These are phyloP conservation scores for Bimastos eiseni DNA, from an alignment of 2,888 invertebrate species.

Conservation along the genomic window DNA sequence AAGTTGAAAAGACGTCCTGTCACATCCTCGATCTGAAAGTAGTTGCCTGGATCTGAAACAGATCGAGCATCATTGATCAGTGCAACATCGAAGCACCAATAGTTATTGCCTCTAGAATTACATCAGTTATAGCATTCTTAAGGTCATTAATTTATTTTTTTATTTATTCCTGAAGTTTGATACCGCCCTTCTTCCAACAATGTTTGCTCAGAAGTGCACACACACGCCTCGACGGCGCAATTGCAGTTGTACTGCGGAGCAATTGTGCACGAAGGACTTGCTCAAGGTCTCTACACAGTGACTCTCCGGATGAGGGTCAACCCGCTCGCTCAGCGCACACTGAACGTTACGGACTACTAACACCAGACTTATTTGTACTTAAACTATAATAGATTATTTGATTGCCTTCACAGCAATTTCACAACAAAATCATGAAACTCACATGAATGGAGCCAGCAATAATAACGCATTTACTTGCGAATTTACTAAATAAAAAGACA, in stretches of 20 bases:
- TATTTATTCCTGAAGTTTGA: too few relatives aligned
- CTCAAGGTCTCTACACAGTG: too few relatives aligned
- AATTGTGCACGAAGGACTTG: too few relatives aligned
- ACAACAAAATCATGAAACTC: background rate
- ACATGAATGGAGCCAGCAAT: background rate
- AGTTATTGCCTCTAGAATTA: background rate
- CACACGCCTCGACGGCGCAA: too few relatives aligned
- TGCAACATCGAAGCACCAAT: background rate
- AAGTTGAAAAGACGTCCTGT: slow-evolving; percentile 29
- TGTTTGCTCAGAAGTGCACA: too few relatives aligned
- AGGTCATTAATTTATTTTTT: too few relatives aligned
- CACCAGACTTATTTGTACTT: background rate
- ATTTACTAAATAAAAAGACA: background rate
- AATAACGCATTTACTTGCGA: background rate
- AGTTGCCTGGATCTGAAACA: slow-evolving; percentile 20
- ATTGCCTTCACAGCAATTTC: background rate
- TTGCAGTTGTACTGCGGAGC: too few relatives aligned
- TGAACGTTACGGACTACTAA: too few relatives aligned
- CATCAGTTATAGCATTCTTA: too few relatives aligned
- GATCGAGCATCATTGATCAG: background rate
- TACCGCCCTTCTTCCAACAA: too few relatives aligned
- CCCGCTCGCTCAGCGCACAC: too few relatives aligned
- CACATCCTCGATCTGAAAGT: slow-evolving; percentile 27
- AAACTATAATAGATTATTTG: background rate
- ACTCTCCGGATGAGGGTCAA: too few relatives aligned